Evolutionary conservation across 2,888 invertebrate genomes (phyloP).

Genomic region (Nomada ruficornis): DNA sequence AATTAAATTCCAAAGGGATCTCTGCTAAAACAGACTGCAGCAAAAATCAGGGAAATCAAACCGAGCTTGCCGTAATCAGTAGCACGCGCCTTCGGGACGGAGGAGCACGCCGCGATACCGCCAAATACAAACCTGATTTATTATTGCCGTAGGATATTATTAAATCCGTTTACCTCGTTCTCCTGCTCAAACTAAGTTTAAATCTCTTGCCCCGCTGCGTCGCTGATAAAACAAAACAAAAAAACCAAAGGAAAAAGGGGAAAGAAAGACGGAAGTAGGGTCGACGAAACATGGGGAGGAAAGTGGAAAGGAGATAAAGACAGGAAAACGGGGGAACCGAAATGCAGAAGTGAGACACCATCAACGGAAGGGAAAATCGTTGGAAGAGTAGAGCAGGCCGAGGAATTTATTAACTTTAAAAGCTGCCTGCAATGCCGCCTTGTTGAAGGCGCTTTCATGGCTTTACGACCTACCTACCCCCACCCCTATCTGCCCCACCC

Average conservation of each 20-base stretch:
- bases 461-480: slow-evolving; percentile 66
- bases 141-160: slow-evolving; percentile 80
- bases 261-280: slow-evolving; percentile 14
- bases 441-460: slow-evolving; percentile 74
- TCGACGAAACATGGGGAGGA: slow-evolving; percentile 30
- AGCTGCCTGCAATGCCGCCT: slow-evolving; percentile 76
- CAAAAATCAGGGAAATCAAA: background rate
- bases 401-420: slow-evolving; percentile 82
- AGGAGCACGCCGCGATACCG: slow-evolving; percentile 32
- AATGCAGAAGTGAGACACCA: slow-evolving; percentile 28
- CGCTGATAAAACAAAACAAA: slow-evolving; percentile 53
- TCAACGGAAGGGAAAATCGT: slow-evolving; percentile 57
- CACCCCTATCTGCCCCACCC: slow-evolving; percentile 24
- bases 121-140: slow-evolving; percentile 81
- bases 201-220: slow-evolving; percentile 61
- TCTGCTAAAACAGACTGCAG: too few species aligned
- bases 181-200: slow-evolving; percentile 77
- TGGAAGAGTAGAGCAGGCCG: slow-evolving; percentile 67
- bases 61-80: background rate
- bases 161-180: slow-evolving; percentile 80
- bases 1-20: too few species aligned
- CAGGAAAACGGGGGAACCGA: slow-evolving; percentile 27
- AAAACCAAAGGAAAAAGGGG: slow-evolving; percentile 12
- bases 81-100: slow-evolving; percentile 12
- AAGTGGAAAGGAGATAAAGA: slow-evolving; percentile 42